phyloP scores from a whole-genome alignment of 2,888 invertebrate species.

The Conomelus anceps region DNA sequence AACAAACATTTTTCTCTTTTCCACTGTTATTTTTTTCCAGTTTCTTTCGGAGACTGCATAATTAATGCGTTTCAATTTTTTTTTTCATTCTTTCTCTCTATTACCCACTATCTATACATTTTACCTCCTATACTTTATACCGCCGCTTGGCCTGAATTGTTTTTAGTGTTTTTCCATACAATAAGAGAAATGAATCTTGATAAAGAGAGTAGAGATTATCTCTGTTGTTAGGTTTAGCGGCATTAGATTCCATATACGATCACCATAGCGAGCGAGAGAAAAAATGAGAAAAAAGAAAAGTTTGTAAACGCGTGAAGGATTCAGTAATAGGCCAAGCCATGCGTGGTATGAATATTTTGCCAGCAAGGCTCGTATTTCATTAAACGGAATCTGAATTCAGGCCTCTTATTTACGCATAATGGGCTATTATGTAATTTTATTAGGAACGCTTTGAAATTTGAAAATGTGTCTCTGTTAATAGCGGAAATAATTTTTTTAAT shows the following conservation, averaged over 20 bases:
- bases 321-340: background rate
- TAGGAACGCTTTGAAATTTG: background rate
- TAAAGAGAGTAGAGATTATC: background rate
- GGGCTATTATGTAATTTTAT: background rate
- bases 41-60: background rate
- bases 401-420: background rate
- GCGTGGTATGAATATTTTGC: background rate
- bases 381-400: background rate
- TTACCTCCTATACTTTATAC: too few species aligned
- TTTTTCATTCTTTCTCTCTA: background rate
- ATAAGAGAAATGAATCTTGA: background rate
- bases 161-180: background rate
- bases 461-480: too few species aligned
- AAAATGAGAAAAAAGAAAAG: background rate
- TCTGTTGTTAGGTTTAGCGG: background rate
- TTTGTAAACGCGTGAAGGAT: background rate
- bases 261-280: background rate
- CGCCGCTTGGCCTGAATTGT: background rate
- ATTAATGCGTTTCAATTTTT: background rate
- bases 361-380: background rate
- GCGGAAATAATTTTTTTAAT: too few species aligned
- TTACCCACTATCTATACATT: too few species aligned
- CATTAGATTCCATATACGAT: background rate
- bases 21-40: background rate
- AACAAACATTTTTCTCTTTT: constrained; percentile 15